Evolutionary conservation across 2,888 invertebrate species (phyloP).

Genomic region (Stenodera caucasica): DNA sequence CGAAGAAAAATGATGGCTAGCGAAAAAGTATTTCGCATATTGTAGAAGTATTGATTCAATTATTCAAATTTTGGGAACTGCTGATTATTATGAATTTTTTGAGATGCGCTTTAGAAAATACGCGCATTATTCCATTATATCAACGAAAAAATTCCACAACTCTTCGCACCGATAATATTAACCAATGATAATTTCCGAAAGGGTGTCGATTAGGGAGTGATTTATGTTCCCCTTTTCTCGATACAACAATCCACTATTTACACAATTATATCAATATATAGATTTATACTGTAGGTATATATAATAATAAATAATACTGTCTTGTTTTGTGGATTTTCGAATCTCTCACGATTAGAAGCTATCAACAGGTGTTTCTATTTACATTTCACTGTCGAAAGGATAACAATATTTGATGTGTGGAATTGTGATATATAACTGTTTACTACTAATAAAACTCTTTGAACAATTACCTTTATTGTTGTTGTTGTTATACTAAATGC

Average conservation of each 20-base stretch:
- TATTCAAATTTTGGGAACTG: too few species aligned
- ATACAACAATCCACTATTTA: background rate
- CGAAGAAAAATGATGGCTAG: too few species aligned
- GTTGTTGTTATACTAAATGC: background rate
- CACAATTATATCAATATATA: background rate
- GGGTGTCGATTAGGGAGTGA: background rate
- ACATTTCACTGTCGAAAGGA: slow-evolving; percentile 15
- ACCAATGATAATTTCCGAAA: background rate
- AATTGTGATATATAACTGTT: slow-evolving; percentile 13
- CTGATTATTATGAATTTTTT: too few species aligned
- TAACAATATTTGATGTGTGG: slow-evolving; percentile 16
- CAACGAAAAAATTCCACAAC: too few species aligned
- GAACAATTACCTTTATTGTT: slow-evolving; percentile 19
- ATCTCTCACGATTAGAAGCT: slow-evolving; percentile 19
- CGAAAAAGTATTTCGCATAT: too few species aligned
- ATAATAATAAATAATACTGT: background rate
- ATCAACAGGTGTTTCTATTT: slow-evolving; percentile 24
- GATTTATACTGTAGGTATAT: too few species aligned
- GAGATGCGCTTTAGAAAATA: too few species aligned
- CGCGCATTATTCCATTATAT: too few species aligned
- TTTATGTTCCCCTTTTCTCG: too few species aligned
- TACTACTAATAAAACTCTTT: slow-evolving; percentile 17
- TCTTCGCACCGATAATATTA: background rate
- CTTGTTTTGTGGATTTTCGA: slow-evolving; percentile 10
- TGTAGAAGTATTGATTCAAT: too few species aligned